phyloP scores from a whole-genome alignment of 2,888 invertebrate species.

The Spodoptera littoralis region DNA sequence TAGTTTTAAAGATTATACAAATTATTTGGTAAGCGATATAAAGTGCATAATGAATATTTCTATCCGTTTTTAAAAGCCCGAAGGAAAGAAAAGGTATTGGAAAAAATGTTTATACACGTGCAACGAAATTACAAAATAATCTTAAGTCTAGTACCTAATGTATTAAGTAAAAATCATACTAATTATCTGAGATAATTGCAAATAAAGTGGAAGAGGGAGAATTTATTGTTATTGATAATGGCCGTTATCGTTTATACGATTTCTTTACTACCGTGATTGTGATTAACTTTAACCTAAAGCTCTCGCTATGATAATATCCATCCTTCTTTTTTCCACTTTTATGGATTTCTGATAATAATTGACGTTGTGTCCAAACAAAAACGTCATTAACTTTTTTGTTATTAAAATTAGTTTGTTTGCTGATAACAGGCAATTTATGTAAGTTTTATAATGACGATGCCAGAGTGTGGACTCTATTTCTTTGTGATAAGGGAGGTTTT shows the following conservation, averaged over 20 bases:
- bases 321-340: conserved; percentile 16
- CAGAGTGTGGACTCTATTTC: conserved; percentile 33
- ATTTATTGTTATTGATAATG: too few relatives aligned
- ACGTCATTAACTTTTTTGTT: conserved; percentile 42
- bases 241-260: not conserved
- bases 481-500: conserved; percentile 34
- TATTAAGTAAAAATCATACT: too few relatives aligned
- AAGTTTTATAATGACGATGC: conserved; percentile 23
- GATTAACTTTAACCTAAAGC: conserved; percentile 25
- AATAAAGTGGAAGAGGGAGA: too few relatives aligned
- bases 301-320: conserved; percentile 6
- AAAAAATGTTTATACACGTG: too few relatives aligned
- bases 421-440: conserved; percentile 51
- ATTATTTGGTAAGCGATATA: too few relatives aligned
- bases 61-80: too few relatives aligned
- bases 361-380: conserved; percentile 26
- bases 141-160: too few relatives aligned
- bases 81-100: too few relatives aligned
- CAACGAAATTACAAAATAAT: too few relatives aligned
- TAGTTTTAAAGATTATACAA: too few relatives aligned
- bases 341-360: conserved; percentile 32
- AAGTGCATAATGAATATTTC: too few relatives aligned
- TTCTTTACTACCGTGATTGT: not conserved
- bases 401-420: conserved; percentile 35
- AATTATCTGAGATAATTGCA: too few relatives aligned